Conservation (phyloP, 2,797 vertebrate species). For the Rhyacichthys aspro region DNA sequence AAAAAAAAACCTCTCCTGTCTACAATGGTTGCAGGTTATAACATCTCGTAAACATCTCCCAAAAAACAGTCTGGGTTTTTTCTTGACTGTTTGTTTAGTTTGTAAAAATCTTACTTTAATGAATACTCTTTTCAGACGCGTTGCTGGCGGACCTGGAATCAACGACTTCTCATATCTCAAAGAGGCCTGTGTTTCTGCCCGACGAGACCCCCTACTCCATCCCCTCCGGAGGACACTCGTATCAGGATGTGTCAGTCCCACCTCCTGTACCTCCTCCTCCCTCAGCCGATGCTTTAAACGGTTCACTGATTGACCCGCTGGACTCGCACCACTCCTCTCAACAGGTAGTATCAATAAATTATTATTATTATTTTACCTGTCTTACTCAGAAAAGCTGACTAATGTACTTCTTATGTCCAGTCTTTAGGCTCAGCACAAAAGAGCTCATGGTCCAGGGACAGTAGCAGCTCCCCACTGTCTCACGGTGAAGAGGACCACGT, state of each 20-base stretch:
- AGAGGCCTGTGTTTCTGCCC: constrained; percentile 88
- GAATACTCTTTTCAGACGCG: constrained; percentile 83
- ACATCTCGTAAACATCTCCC: constrained; percentile 3
- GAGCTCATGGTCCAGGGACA: constrained; percentile 83
- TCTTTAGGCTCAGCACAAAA: constrained; percentile 83
- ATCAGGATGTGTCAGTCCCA: constrained; percentile 87
- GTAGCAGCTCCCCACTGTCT: constrained; percentile 79
- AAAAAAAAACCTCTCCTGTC: constrained; percentile 28
- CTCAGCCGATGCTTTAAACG: constrained; percentile 90
- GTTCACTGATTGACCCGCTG: constrained; percentile 82
- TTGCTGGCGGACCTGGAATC: constrained; percentile 96
- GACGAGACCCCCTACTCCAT: constrained; percentile 96
- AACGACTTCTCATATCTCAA: constrained; percentile 96
- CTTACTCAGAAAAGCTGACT: constrained; percentile 8
- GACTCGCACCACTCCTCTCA: constrained; percentile 84
- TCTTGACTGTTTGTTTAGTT: background rate
- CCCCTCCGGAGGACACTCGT: constrained; percentile 87
- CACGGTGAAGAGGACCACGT: constrained; percentile 94
- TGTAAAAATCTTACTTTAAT: background rate
- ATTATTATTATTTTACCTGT: constrained; percentile 14
- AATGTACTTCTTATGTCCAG: constrained; percentile 60
- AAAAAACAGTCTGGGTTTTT: too few species aligned
- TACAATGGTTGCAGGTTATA: constrained; percentile 5
- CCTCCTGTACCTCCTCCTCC: constrained; percentile 91
- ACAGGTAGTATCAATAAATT: constrained; percentile 79